Evolutionary conservation across 1,140 invertebrate species (phyloP).

Genomic region (Bombus consobrinus): DNA sequence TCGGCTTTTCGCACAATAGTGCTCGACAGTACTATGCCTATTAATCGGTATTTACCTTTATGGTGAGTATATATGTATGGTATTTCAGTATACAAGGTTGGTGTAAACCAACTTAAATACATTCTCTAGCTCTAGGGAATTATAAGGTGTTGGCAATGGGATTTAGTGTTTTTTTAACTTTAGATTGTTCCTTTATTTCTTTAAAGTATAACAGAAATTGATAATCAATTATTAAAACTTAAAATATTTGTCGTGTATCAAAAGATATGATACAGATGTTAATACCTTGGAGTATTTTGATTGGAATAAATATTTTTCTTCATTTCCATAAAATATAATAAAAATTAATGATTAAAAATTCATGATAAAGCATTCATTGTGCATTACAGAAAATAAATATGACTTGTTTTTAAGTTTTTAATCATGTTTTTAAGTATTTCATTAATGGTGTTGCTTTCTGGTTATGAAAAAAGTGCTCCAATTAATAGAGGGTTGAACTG

Average conservation of each 20-base stretch:
- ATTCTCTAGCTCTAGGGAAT: not conserved
- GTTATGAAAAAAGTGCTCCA: not conserved
- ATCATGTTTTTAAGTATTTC: not conserved
- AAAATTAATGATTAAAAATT: no score
- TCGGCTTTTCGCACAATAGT: slow-evolving; percentile 41
- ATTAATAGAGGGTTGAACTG: not conserved
- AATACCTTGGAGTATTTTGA: no score
- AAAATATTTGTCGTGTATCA: no score
- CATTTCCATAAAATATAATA: no score
- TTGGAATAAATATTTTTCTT: no score
- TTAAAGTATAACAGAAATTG: no score
- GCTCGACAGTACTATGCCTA: not conserved
- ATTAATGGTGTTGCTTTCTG: not conserved
- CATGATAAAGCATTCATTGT: no score
- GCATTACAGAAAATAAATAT: no score
- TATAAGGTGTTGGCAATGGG: not conserved
- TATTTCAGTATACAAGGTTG: not conserved
- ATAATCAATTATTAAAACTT: no score
- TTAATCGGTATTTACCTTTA: slow-evolving; percentile 11
- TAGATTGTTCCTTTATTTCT: not conserved
- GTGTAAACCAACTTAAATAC: not conserved
- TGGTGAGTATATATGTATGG: not conserved
- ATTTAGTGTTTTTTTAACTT: not conserved
- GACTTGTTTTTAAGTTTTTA: no score
- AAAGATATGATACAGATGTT: no score